These are phyloP conservation scores for Sarcophaga caerulescens DNA, from an alignment of 2,888 invertebrate species.

Conservation along the genomic window DNA sequence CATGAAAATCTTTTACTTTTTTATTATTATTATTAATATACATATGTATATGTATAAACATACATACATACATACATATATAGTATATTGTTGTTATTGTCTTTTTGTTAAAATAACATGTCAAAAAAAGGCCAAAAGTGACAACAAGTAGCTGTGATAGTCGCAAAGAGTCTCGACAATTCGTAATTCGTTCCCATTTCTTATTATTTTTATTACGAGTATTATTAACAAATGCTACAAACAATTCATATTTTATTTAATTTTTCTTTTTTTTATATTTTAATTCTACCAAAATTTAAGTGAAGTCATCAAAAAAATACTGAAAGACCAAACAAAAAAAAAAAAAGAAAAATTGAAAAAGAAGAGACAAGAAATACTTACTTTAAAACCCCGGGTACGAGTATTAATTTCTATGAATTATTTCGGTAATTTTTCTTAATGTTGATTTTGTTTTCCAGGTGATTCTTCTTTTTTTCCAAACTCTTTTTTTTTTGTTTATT, in stretches of 20 bases:
- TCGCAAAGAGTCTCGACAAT: constrained; percentile 16
- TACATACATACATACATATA: too few relatives aligned
- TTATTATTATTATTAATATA: not conserved
- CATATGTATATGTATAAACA: too few relatives aligned
- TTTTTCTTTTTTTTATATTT: constrained; percentile 44
- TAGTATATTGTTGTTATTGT: constrained; percentile 1
- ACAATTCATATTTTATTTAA: constrained; percentile 59
- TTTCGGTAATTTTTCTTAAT: constrained; percentile 60
- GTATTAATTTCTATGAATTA: constrained; percentile 70
- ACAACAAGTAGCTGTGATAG: constrained; percentile 30
- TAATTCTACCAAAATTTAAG: constrained; percentile 71
- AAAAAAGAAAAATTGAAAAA: constrained; percentile 1
- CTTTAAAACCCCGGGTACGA: constrained; percentile 1
- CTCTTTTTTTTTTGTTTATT: constrained; percentile 36
- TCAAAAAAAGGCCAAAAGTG: constrained; percentile 56
- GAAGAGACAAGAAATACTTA: too few relatives aligned
- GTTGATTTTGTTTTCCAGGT: constrained; percentile 40
- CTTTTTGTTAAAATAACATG: constrained; percentile 39
- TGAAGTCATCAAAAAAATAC: constrained; percentile 76
- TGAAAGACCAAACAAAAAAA: constrained; percentile 44
- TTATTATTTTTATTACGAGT: constrained; percentile 18
- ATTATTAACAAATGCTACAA: constrained; percentile 13
- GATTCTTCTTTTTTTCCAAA: not conserved
- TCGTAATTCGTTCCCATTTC: constrained; percentile 50
- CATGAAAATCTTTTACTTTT: not conserved